Evolutionary conservation across 1,140 invertebrate genomes (phyloP).

Genomic region (Anoplophora glabripennis): DNA sequence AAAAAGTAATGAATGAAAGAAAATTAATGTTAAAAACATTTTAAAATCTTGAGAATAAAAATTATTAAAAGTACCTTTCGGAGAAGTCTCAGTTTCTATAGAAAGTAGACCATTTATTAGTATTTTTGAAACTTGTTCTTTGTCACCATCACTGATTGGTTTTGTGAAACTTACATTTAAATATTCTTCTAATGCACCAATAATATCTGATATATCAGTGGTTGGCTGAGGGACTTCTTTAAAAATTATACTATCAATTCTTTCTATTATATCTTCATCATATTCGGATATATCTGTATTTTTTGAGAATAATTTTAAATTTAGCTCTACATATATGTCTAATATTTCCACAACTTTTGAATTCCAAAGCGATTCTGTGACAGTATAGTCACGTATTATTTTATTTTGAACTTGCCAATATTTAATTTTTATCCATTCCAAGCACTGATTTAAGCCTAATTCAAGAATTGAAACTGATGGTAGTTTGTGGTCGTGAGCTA

Average conservation of each 20-base stretch:
- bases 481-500: constrained; percentile 38
- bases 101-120: too few relatives aligned
- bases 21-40: too few relatives aligned
- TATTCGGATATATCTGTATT: constrained; percentile 8
- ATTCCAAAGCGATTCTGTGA: constrained; percentile 1
- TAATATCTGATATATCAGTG: constrained; percentile 2
- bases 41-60: too few relatives aligned
- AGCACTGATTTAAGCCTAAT: constrained; percentile 32
- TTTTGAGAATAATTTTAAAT: constrained; percentile 10
- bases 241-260: constrained; percentile 12
- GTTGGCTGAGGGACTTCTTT: constrained; percentile 6
- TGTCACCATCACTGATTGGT: neutral
- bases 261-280: constrained; percentile 5
- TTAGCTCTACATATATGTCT: constrained; percentile 16
- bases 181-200: constrained; percentile 20
- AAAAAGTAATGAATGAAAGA: too few relatives aligned
- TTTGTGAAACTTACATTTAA: constrained; percentile 8
- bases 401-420: constrained; percentile 38
- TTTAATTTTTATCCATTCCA: constrained; percentile 40
- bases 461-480: constrained; percentile 32
- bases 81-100: too few relatives aligned
- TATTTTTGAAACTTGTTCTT: too few relatives aligned
- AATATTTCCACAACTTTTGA: constrained; percentile 8
- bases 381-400: constrained; percentile 19
- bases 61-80: too few relatives aligned